phyloP scores from a whole-genome alignment of 2,888 invertebrate species.

The Eupsilia transversa region DNA sequence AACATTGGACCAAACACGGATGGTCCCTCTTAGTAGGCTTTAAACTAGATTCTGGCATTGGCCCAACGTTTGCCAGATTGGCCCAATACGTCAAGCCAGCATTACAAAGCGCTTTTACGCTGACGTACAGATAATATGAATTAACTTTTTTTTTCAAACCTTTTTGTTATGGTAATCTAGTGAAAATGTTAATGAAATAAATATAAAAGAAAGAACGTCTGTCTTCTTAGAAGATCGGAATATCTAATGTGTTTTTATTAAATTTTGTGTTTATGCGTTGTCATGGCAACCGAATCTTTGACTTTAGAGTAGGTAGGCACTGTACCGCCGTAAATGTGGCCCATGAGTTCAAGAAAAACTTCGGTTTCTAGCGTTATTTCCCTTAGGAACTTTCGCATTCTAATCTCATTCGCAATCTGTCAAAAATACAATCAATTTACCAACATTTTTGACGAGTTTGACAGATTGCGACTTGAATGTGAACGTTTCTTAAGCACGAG shows the following conservation, averaged over 20 bases:
- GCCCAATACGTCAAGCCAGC: constrained; percentile 54
- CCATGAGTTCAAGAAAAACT: no score
- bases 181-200: constrained; percentile 83
- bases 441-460: no score
- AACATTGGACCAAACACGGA: constrained; percentile 27
- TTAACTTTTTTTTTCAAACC: constrained; percentile 78
- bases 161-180: constrained; percentile 82
- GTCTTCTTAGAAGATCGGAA: constrained; percentile 61
- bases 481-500: no score
- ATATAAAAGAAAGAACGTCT: constrained; percentile 58
- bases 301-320: neutral
- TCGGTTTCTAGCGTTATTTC: no score
- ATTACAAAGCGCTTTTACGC: constrained; percentile 75
- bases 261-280: constrained; percentile 36
- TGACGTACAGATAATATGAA: constrained; percentile 84
- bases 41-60: constrained; percentile 3
- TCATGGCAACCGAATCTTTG: constrained; percentile 40
- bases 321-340: neutral
- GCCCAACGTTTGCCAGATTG: constrained; percentile 43
- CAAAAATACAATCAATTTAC: no score
- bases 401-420: no score
- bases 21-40: constrained; percentile 1
- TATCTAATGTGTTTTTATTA: constrained; percentile 50
- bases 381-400: no score
- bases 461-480: no score